Conservation (phyloP, 2,113 vertebrate species). For the Raja brachyura region DNA sequence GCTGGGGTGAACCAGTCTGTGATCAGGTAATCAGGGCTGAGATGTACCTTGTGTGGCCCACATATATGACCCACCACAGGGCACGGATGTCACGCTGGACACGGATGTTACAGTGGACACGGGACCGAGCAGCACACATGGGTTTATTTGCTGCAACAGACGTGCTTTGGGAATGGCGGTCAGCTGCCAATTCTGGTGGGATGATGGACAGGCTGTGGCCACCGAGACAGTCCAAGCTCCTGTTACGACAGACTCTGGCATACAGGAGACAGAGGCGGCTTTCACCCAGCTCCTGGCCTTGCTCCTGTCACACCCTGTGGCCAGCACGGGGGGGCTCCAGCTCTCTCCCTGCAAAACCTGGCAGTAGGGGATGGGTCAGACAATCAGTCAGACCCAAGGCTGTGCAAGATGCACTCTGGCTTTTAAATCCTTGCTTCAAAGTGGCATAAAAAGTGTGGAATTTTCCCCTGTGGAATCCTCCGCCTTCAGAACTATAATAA, state of each 20-base stretch:
- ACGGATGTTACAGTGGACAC: too few species aligned
- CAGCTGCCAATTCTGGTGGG: not conserved
- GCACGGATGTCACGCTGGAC: too few species aligned
- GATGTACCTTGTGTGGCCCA: too few species aligned
- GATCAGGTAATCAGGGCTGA: too few species aligned
- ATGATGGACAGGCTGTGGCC: slow-evolving; percentile 10
- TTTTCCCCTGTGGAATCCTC: not conserved
- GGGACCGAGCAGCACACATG: too few species aligned
- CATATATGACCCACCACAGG: too few species aligned
- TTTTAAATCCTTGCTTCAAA: not conserved
- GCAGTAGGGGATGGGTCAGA: not conserved
- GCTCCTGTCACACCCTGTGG: not conserved
- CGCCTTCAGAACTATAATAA: not conserved
- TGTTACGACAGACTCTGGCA: not conserved
- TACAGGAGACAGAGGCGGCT: not conserved
- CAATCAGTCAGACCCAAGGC: not conserved
- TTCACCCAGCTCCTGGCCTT: not conserved
- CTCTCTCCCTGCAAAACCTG: not conserved
- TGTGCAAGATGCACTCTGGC: not conserved
- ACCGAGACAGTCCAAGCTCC: not conserved
- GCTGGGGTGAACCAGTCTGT: too few species aligned
- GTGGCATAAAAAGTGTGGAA: not conserved
- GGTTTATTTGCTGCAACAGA: not conserved
- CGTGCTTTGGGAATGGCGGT: not conserved
- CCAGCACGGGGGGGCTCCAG: not conserved